A percentile compares a stretch with the other conserved stretches of the same genome.
Conservation (phyloP, 2,797 vertebrate species). For the Erpetoichthys calabaricus region DNA sequence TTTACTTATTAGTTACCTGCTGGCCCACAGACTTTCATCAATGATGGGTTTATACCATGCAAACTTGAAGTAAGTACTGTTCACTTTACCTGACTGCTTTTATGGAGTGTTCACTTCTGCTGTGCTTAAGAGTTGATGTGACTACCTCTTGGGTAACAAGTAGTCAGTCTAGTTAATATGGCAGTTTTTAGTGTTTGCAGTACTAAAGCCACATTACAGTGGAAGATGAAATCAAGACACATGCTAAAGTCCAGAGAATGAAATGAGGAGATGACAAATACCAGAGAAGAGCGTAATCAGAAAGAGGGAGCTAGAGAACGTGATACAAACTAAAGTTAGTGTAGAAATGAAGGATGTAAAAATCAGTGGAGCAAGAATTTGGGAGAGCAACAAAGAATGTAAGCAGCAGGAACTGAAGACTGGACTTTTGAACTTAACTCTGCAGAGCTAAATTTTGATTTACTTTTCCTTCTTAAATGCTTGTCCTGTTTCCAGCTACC, state of each 20-base stretch:
- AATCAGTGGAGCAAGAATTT: background rate
- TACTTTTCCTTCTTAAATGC: background rate
- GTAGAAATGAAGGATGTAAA: no score
- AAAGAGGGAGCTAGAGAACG: no score
- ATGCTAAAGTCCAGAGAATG: no score
- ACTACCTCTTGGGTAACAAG: background rate
- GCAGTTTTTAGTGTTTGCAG: no score
- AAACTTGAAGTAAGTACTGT: constrained; percentile 35
- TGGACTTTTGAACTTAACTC: constrained; percentile 11
- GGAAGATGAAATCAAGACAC: no score
- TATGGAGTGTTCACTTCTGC: constrained; percentile 1
- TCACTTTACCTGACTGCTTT: background rate
- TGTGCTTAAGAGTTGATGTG: constrained; percentile 3
- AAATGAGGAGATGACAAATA: no score
- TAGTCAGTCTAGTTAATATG: background rate
- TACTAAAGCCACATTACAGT: no score
- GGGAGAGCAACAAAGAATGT: no score
- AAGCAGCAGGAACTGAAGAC: background rate
- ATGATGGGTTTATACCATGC: constrained; percentile 28
- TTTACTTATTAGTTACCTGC: constrained; percentile 5
- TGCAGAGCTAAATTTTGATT: constrained; percentile 18
- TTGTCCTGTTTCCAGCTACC: constrained; percentile 22
- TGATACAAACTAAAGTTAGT: no score
- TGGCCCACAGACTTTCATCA: constrained; percentile 36
- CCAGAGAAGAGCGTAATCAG: no score